phyloP scores from a whole-genome alignment of 1,140 invertebrate genomes.

The Meloidogyne floridensis region DNA sequence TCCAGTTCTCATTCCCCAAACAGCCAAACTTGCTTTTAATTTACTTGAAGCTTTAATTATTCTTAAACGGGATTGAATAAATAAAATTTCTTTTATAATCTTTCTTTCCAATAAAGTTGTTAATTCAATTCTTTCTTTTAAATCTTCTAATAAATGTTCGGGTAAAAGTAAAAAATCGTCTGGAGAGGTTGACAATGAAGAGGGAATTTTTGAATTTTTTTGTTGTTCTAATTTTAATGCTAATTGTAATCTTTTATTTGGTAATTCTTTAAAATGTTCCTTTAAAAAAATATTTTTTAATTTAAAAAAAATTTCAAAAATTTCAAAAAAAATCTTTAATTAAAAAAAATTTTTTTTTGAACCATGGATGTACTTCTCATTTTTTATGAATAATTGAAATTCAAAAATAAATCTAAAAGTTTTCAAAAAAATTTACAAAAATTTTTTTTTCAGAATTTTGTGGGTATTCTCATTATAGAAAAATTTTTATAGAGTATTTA shows the following conservation, averaged over 20 bases:
- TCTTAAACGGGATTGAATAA: not conserved
- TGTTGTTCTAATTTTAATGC: constrained; percentile 9
- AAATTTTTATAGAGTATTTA: too few relatives aligned
- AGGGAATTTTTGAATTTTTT: not conserved
- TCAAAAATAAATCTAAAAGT: too few relatives aligned
- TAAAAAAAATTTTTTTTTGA: too few relatives aligned
- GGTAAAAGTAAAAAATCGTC: constrained; percentile 32
- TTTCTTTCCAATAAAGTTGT: not conserved
- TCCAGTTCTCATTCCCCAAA: constrained; percentile 11
- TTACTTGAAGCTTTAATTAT: not conserved
- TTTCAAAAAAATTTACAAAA: too few relatives aligned
- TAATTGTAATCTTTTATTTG: constrained; percentile 14
- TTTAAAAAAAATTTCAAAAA: constrained; percentile 8
- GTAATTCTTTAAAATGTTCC: constrained; percentile 42
- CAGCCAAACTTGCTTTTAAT: constrained; percentile 14
- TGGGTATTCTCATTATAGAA: too few relatives aligned
- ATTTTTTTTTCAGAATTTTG: too few relatives aligned
- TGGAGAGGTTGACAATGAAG: not conserved
- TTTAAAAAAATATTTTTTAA: constrained; percentile 19
- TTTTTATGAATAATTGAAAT: too few relatives aligned
- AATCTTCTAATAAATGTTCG: constrained; percentile 31
- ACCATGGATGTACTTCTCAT: too few relatives aligned
- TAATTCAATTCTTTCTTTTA: not conserved
- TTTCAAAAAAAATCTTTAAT: not conserved
- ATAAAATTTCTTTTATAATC: constrained; percentile 17